phyloP scores from a whole-genome alignment of 2,113 vertebrate species.

The Sinocyclocheilus maitianheensis region DNA sequence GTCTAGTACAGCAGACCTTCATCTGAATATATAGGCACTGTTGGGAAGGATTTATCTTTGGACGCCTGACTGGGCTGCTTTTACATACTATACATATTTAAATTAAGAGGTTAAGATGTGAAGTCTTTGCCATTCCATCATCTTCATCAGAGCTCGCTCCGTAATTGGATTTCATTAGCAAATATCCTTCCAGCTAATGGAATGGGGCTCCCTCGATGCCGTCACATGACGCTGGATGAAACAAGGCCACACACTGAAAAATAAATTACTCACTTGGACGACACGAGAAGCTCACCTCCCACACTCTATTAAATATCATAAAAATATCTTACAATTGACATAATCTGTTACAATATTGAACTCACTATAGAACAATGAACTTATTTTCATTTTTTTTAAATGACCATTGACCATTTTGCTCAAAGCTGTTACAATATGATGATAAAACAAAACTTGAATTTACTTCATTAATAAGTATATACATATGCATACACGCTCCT shows the following conservation, averaged over 20 bases:
- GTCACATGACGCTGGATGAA: not conserved
- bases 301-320: no score
- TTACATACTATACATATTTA: not conserved
- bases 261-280: not conserved
- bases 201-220: not conserved
- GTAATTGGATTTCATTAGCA: slow-evolving; percentile 1
- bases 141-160: not conserved
- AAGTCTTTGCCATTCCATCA: not conserved
- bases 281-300: not conserved
- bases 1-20: not conserved
- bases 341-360: no score
- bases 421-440: no score
- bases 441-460: no score
- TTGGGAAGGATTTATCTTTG: not conserved
- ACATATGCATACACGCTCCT: no score
- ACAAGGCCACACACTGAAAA: not conserved
- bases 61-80: not conserved
- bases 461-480: no score
- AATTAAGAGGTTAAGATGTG: not conserved
- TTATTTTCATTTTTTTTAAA: no score
- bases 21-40: not conserved
- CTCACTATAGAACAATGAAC: no score
- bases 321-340: no score
- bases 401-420: no score
- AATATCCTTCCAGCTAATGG: not conserved